These are phyloP conservation scores for Picathartes gymnocephalus DNA, from an alignment of 2,113 vertebrate species.

Conservation along the genomic window DNA sequence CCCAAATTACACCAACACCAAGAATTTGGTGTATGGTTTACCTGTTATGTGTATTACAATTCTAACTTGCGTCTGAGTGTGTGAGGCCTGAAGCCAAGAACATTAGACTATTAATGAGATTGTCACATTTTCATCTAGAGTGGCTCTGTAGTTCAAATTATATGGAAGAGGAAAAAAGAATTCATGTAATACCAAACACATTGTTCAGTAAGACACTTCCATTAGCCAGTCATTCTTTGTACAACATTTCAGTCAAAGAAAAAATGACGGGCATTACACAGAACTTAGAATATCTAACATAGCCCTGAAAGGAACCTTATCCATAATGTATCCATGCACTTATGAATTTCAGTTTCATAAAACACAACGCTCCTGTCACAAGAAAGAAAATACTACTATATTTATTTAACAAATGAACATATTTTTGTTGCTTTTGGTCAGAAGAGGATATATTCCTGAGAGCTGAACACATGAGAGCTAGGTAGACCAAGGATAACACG, in stretches of 20 bases:
- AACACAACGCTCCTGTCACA: not conserved
- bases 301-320: not conserved
- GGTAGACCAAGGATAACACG: fast-evolving
- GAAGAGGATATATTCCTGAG: not conserved
- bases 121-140: not conserved
- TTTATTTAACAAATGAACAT: not conserved
- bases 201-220: not conserved
- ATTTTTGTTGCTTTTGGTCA: not conserved
- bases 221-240: not conserved
- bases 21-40: not conserved
- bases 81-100: not conserved
- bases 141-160: not conserved
- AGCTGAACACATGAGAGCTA: not conserved
- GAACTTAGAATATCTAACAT: not conserved
- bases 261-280: not conserved
- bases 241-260: not conserved
- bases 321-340: not conserved
- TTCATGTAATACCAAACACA: not conserved
- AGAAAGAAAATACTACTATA: not conserved
- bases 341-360: not conserved
- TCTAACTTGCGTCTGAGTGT: not conserved
- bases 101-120: not conserved
- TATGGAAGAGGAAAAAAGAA: not conserved
- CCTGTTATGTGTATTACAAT: not conserved
- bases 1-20: not conserved